Evolutionary conservation across 2,797 vertebrate species (phyloP).

Genomic region (Aplochiton taeniatus): DNA sequence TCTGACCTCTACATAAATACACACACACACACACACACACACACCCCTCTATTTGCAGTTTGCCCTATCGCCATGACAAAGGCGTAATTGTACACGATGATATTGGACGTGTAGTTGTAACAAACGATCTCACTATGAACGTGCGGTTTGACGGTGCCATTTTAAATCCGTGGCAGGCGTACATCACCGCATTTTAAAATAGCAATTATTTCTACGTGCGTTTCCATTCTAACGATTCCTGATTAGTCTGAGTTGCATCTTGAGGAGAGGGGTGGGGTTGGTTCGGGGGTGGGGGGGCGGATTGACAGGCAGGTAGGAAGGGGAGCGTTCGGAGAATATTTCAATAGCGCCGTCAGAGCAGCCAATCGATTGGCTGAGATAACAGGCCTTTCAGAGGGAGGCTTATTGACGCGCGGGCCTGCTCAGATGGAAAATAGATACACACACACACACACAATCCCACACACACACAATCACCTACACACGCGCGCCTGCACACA

Average conservation of each 20-base stretch:
- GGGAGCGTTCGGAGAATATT: conserved; percentile 30
- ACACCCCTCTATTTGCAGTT: background rate
- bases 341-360: conserved; percentile 36
- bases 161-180: no score
- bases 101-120: no score
- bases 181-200: no score
- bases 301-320: conserved; percentile 20
- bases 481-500: background rate
- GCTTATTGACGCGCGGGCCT: conserved; percentile 27
- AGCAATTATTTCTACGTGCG: no score
- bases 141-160: no score
- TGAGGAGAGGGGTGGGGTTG: conserved; percentile 1
- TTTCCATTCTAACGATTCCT: no score
- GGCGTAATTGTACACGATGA: no score
- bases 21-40: background rate
- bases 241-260: background rate
- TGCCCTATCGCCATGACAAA: no score
- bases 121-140: no score
- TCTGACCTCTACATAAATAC: conserved; percentile 2
- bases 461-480: background rate
- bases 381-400: conserved; percentile 19
- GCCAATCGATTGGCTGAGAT: conserved; percentile 32
- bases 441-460: conserved; percentile 2
- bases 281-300: background rate
- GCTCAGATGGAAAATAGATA: conserved; percentile 10